Evolutionary conservation across 2,888 invertebrate species (phyloP).

Genomic region (Cantharis rufa): DNA sequence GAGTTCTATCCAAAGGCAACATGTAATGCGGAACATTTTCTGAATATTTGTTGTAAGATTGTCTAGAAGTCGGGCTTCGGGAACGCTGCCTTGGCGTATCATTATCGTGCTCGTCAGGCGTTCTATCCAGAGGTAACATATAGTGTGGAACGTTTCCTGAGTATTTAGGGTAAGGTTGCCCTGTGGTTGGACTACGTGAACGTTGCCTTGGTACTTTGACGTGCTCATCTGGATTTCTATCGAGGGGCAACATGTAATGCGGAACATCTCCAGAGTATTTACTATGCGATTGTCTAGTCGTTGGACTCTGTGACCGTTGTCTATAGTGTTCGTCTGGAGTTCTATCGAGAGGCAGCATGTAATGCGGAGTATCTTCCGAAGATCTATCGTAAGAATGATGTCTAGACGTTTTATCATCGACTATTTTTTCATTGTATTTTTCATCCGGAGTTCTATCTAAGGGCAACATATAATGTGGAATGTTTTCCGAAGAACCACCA

Average conservation of each 20-base stretch:
- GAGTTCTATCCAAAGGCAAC: not conserved
- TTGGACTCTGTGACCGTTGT: not conserved
- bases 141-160: constrained; percentile 44
- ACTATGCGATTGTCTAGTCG: constrained; percentile 8
- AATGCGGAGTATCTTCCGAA: constrained; percentile 26
- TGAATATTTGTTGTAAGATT: not conserved
- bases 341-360: constrained; percentile 38
- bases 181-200: constrained; percentile 7
- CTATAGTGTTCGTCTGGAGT: constrained; percentile 9
- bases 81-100: not conserved
- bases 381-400: constrained; percentile 2
- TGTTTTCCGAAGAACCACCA: constrained; percentile 17
- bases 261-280: constrained; percentile 39
- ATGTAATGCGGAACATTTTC: not conserved
- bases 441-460: constrained; percentile 39
- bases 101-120: not conserved
- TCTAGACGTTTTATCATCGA: constrained; percentile 28
- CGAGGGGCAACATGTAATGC: constrained; percentile 50
- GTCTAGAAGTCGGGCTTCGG: not conserved
- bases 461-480: constrained; percentile 34
- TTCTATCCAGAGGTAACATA: constrained; percentile 48
- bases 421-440: constrained; percentile 33
- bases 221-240: constrained; percentile 33
- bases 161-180: constrained; percentile 15
- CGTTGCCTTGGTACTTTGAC: not conserved